These are phyloP conservation scores for Stylophora pistillata DNA, from an alignment of 64 coral and sea anemone species.

Conservation along the genomic window DNA sequence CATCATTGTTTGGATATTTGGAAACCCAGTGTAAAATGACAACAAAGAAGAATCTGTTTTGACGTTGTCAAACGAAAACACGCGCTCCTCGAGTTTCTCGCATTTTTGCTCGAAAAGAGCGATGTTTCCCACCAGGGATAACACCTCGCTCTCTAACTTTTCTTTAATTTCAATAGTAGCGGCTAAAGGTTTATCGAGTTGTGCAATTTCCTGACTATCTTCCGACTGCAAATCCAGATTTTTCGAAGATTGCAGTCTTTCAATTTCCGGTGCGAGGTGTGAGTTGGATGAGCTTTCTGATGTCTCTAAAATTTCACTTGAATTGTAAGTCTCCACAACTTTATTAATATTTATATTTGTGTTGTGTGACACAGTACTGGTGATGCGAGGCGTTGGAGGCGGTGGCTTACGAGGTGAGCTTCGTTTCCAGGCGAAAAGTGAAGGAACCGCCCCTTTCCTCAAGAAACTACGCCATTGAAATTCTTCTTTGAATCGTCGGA, in stretches of 20 bases:
- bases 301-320: background rate
- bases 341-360: background rate
- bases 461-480: slow-evolving; percentile 56
- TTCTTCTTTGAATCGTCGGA: slow-evolving; percentile 49
- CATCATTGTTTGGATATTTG: background rate
- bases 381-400: background rate
- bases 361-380: background rate
- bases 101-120: slow-evolving; percentile 12
- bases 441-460: slow-evolving; percentile 48
- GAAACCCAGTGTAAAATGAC: slow-evolving; percentile 16
- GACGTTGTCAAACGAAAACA: slow-evolving; percentile 9
- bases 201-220: background rate
- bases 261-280: background rate
- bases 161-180: background rate
- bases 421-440: slow-evolving; percentile 66
- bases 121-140: slow-evolving; percentile 5
- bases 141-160: background rate
- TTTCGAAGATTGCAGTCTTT: background rate
- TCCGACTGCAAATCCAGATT: background rate
- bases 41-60: slow-evolving; percentile 16
- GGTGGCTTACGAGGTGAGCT: slow-evolving; percentile 37
- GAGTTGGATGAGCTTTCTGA: background rate
- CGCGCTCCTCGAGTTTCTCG: background rate
- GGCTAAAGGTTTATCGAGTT: background rate
- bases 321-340: background rate